Base-by-base conservation (phyloP, 2,113 vertebrate species). In the Physeter macrocephalus region DNA sequence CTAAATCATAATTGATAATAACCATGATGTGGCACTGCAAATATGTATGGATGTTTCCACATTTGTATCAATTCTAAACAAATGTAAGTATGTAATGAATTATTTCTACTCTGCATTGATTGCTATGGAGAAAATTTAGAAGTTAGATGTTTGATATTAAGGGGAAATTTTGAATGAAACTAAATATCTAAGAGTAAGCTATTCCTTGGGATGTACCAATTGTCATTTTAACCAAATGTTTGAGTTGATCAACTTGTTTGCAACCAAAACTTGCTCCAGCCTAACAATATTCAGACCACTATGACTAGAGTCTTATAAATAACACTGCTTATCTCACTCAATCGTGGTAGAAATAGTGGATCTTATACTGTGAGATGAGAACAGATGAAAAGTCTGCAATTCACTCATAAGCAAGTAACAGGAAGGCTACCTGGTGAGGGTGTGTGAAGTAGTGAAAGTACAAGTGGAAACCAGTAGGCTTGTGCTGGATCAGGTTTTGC, bases 1-100 rank as follows among this genome's bases (percentile, higher is more conserved):
- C 13, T 87, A 81, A 66, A 52, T 94, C n/a, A 77, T 85, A 92
- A 90, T 36, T 85, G 13, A 88, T 81, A 64, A 84, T 61, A 83
- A 94, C 23, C 21, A 81, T 12, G 2, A 94, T 39, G 23, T 29
- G 21, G 6, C 0, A 71, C n/a, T 88, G 3, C 11, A 84, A 78
- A 6, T 52, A 87, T 52, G 61, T 49, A 71, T 69, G 25, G 14
- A 18, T 72, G 8, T 71, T 66, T 93, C 31, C 25, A 1, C 8
- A 67, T 57, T 62, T 90, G 66, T 54, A 31, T 54, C 18, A 74
- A 34, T 61, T 95, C 74, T 62, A 66, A 88, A 31, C 36, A 81
- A 52, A 64, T 43, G 1, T 23, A 43, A 69, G 9, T 52, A 17
- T 3, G 3, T 18, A 75, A 81, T 90, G 62, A 43, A 34, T 72